A percentile compares a stretch with the other conserved stretches of the same genome.
These are phyloP conservation scores for Phenacoccus solenopsis DNA, from an alignment of 1,140 invertebrate genomes.

Conservation along the genomic window DNA sequence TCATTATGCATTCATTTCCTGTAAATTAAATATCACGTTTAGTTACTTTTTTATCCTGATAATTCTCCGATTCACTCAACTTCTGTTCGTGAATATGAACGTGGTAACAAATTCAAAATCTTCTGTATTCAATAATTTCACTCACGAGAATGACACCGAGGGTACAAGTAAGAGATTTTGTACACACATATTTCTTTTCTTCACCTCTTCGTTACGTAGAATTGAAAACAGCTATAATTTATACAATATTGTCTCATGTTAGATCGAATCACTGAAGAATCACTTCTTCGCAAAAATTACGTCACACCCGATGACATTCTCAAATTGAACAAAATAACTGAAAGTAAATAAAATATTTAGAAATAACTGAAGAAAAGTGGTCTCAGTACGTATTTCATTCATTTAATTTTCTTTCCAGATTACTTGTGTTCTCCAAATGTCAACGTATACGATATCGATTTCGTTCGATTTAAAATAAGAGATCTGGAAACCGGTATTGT, in stretches of 20 bases:
- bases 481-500: conserved; percentile 86
- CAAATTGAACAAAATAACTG: conserved; percentile 44
- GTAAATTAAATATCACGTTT: too few species aligned
- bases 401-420: conserved; percentile 36
- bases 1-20: too few species aligned
- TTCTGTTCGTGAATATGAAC: not conserved
- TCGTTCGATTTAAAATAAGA: conserved; percentile 92
- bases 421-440: conserved; percentile 90
- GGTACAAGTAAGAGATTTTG: not conserved
- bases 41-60: too few species aligned
- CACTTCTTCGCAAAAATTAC: conserved; percentile 25
- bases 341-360: conserved; percentile 38
- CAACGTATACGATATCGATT: conserved; percentile 96
- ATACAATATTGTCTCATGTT: not conserved
- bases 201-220: not conserved
- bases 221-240: not conserved
- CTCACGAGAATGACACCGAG: not conserved
- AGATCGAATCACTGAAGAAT: conserved; percentile 22
- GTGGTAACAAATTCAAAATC: not conserved
- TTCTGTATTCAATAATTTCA: not conserved
- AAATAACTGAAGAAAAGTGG: not conserved
- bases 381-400: not conserved
- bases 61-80: not conserved
- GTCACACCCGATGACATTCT: conserved; percentile 51
- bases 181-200: not conserved